These are phyloP conservation scores for Lysiphlebus fabarum DNA, from an alignment of 1,140 invertebrate species.

Conservation along the genomic window DNA sequence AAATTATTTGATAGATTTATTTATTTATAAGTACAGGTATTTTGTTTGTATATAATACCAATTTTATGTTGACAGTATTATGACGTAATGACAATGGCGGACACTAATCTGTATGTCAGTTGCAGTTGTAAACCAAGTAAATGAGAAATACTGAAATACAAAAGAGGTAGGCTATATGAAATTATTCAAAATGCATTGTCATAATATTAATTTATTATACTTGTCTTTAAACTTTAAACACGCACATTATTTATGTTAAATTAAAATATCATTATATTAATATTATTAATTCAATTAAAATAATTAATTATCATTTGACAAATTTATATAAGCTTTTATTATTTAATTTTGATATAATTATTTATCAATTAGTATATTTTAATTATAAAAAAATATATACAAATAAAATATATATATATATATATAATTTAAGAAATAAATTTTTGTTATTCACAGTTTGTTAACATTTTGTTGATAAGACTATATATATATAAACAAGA, in stretches of 20 bases:
- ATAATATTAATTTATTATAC: not conserved
- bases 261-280: too few relatives aligned
- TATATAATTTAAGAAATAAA: too few relatives aligned
- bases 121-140: slow-evolving; percentile 27
- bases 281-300: too few relatives aligned
- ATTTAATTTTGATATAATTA: too few relatives aligned
- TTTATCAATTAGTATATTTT: too few relatives aligned
- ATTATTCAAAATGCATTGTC: slow-evolving; percentile 49
- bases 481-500: slow-evolving; percentile 6
- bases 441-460: not conserved
- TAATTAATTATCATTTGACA: too few relatives aligned
- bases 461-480: slow-evolving; percentile 18
- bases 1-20: too few relatives aligned
- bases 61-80: slow-evolving; percentile 48
- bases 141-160: not conserved
- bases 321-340: too few relatives aligned
- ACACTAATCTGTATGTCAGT: slow-evolving; percentile 57
- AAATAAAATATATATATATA: too few relatives aligned
- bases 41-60: slow-evolving; percentile 23
- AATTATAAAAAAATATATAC: too few relatives aligned
- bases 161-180: slow-evolving; percentile 21
- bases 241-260: too few relatives aligned
- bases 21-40: slow-evolving; percentile 12
- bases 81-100: slow-evolving; percentile 56
- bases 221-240: not conserved